Evolutionary conservation across 2,797 vertebrate genomes (phyloP), one percentile per base, ranked within the genome.

Genomic region (Argyrosomus regius): DNA sequence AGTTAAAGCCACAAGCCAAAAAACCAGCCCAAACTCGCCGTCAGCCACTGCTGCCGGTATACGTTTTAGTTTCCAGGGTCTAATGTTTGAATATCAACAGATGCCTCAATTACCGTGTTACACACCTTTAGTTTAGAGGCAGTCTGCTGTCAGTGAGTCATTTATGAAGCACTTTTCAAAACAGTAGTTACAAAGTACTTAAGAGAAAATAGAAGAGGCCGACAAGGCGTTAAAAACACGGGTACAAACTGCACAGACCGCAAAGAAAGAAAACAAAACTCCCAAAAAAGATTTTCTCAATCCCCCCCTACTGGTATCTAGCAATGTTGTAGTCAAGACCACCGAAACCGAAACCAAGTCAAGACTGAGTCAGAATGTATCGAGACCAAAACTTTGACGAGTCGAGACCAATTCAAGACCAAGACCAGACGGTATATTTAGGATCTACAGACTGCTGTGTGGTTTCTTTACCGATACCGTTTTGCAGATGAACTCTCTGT

Each of bases 71-170:
- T 73, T 75, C 50, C 18, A 8, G 48, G 53, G 35, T 70, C 69
- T 69, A 43, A 63, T 78, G 72, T 87, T 80, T 82, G 54, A 77
- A 68, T 64, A 82, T 62, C 69, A 87, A 70, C 76, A 65, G 54
- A 5, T 17, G 18, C 26, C 12, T 54, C 69, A 77, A 72, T 86
- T 77, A 80, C 39, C 13, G 8, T 2, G 62, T 39, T 46, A 26
- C 45, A 63, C 71, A 63, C 48, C 63, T 59, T 18, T 3, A 16
- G 43, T 64, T 82, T 60, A 58, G 46, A 76, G 52, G 61, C 63
- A 72, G 48, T 68, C 53, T n/a, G 72, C 78, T 81, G 86, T 90
- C 84, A 83, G 65, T 31, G 52, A 73, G 62, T 63, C 73, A 78
- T 83, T 84, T 59, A 66, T 62, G 2, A 64, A 72, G 46, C 48